Base-by-base conservation (phyloP, 2,113 vertebrate genomes). In the Nycticebus coucang region DNA sequence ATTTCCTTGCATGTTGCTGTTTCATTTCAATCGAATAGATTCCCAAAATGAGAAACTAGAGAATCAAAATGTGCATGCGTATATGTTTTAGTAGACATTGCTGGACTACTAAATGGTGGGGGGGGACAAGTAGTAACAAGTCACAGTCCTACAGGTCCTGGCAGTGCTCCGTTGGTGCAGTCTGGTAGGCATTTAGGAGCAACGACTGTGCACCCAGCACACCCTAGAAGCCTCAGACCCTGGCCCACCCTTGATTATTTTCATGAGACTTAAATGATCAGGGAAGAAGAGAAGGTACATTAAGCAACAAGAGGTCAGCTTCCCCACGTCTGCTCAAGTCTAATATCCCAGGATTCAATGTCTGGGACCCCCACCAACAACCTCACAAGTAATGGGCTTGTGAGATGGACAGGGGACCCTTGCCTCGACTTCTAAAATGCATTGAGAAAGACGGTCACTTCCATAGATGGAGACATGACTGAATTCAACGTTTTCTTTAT, bases 91-190 rank as follows among this genome's bases (percentile, higher is more conserved):
- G 74, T 21, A 41, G 35, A 12, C 26, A 12, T 3, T 26, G 59
- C 55, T 4, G 24, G 77, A 15, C 74, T 59, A 59, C 59, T 14
- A n/a, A n/a, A n/a, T n/a, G n/a, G n/a, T n/a, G n/a, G n/a, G n/a
- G n/a, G n/a, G n/a, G n/a, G n/a, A n/a, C n/a, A 71, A 72, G 35
- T 2, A 0, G 35, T 22, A 19, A 78, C 30, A 26, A 69, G 64
- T 2, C 59, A 22, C 26, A 68, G 78, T 10, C 41, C 35, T 45
- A 37, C 60, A 18, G 57, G 41, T 15, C 71, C 30, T 2, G n/a
- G 37, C 30, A 3, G 5, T 2, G 1, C 53, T 17, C 19, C 5
- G 15, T 4, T 0, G 2, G 6, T 2, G 60, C 35, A 50, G 18
- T 4, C 35, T 60, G 41, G 19, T 55, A 3, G 62, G 35, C 64